phyloP scores from a whole-genome alignment of 2,113 vertebrate species.

The Boulengeromyrus knoepffleri region DNA sequence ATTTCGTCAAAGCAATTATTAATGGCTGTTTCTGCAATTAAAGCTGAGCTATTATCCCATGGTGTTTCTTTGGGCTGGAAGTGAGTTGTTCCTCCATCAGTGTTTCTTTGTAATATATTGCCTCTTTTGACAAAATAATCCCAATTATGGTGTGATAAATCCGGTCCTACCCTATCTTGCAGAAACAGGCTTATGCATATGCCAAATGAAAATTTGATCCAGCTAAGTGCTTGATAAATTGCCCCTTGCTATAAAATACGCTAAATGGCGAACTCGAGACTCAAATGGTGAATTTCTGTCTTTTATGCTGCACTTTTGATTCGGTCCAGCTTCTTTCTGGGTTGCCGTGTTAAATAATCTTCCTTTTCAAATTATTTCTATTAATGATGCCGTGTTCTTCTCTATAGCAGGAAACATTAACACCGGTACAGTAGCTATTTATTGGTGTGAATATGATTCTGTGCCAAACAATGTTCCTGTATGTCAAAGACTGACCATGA shows the following conservation, averaged over 20 bases:
- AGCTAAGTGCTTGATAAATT: slow-evolving; percentile 14
- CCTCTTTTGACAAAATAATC: slow-evolving; percentile 16
- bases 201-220: slow-evolving; percentile 10
- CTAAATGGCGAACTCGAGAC: not conserved
- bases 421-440: too few species aligned
- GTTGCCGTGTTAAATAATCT: not conserved
- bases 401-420: not conserved
- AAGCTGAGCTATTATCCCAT: not conserved
- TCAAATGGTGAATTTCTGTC: not conserved
- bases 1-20: slow-evolving; percentile 9
- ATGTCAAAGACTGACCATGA: not conserved
- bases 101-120: slow-evolving; percentile 9
- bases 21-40: not conserved
- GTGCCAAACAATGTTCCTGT: not conserved
- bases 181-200: not conserved
- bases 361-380: not conserved
- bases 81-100: not conserved
- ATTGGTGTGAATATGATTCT: not conserved
- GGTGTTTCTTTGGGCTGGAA: not conserved
- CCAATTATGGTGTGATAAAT: slow-evolving; percentile 26
- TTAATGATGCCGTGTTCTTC: not conserved
- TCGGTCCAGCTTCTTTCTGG: not conserved
- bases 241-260: not conserved
- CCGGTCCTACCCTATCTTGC: slow-evolving; percentile 10
- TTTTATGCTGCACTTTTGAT: not conserved